phyloP scores from a whole-genome alignment of 2,888 invertebrate genomes.

The Ophion obscuratus region DNA sequence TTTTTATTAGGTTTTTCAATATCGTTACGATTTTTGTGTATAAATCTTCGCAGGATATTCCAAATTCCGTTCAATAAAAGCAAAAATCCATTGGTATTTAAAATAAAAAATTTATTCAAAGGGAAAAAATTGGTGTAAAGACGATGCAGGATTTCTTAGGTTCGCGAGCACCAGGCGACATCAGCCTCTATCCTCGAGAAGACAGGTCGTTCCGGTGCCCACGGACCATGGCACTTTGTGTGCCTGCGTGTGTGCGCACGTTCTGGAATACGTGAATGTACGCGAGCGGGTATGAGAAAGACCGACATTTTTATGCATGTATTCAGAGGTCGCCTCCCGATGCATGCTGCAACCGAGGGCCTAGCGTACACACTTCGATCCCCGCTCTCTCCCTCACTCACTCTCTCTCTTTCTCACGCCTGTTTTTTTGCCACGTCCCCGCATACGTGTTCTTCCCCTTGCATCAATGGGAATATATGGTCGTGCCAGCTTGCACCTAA shows the following conservation, averaged over 20 bases:
- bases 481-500: slow-evolving; percentile 71
- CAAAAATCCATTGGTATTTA: neutral
- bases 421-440: neutral
- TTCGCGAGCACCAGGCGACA: neutral
- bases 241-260: neutral
- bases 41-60: too few species aligned
- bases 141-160: slow-evolving; percentile 1
- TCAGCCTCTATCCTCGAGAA: neutral
- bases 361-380: slow-evolving; percentile 15
- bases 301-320: slow-evolving; percentile 79
- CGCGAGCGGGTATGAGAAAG: slow-evolving; percentile 59
- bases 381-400: slow-evolving; percentile 14
- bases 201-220: slow-evolving; percentile 20
- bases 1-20: too few species aligned
- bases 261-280: slow-evolving; percentile 23
- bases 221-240: slow-evolving; percentile 19
- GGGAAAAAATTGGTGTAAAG: neutral
- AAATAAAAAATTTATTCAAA: neutral
- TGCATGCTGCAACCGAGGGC: slow-evolving; percentile 71
- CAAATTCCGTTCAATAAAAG: neutral
- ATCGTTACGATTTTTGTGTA: too few species aligned
- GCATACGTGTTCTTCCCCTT: slow-evolving; percentile 32
- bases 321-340: slow-evolving; percentile 74
- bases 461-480: slow-evolving; percentile 67
- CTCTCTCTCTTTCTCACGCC: neutral